Evolutionary conservation across 2,888 invertebrate species (phyloP), one percentile per base, ranked within the genome.

Genomic region (Phalangium opilio): DNA sequence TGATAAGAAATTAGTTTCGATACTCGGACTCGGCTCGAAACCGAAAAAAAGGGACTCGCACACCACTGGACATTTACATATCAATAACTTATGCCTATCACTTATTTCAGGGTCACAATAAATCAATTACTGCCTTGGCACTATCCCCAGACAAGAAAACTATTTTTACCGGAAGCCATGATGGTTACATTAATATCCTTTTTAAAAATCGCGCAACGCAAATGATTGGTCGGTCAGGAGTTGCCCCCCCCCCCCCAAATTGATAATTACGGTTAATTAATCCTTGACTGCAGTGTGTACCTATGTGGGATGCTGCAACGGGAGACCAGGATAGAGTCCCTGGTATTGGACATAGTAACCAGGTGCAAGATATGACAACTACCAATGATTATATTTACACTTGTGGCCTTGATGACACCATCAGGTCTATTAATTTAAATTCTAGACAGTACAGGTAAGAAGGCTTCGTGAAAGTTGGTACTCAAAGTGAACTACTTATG

Each of bases 301-400:
- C 51, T 44, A 45, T 49, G 33, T 73, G 71, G 72, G 61, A 67
- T 52, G 53, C 60, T 2, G 57, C 52, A 2, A 63, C 63, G 27
- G 86, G 95, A n/a, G 80, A 81, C 56, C 86, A 84, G 62, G 81
- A 83, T 53, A 77, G 85, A 52, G 70, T 95, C 2, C 67, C 70
- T 41, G 89, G 89, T 12, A 71, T 71, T n/a, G 89, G 93, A 1
- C 98, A 98, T 67, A 89, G 85, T 1, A 93, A 91, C 71, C 93
- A 96, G 73, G 82, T 95, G 49, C 87, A 89, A 62, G 86, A 84
- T 45, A 83, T 98, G 78, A 74, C 76, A 43, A 74, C 81, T 1
- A 71, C 76, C 51, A 75, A 74, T 35, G 77, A 75, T 51, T 63
- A 70, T 1, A 71, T 96, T 20, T 80, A 87, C 57, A 85, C 91